Evolutionary conservation across 1,140 invertebrate species (phyloP), one percentile per base, ranked within the genome.

Genomic region (Drosophila ohnishii): DNA sequence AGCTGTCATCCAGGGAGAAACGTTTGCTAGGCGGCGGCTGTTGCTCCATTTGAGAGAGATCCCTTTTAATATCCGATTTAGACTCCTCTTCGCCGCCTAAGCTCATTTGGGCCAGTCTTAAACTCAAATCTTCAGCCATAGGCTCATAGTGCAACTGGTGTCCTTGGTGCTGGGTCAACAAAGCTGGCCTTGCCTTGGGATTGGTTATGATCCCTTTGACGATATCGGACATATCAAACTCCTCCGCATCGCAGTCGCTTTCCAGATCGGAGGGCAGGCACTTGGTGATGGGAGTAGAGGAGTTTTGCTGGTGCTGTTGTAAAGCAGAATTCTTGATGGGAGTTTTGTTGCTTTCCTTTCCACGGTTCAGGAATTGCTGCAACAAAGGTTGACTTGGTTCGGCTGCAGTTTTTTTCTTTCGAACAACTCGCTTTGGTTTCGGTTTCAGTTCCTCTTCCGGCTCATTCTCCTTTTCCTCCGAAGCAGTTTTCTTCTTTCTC

Each of bases 171-270:
- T 80, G 66, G 1, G 57, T 77, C 1, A 91, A 42, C 37, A 91
- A 42, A 16, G 47, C 45, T 28, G 66, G 75, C 5, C 45, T 37
- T 19, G 57, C 39, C 6, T 91, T 72, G 10, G 91, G 79, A 80
- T 91, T 92, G 3, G 81, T 84, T 1, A 94, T 87, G 19, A 95
- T 95, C 32, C 92, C 91, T 19, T 95, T 93, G 8, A 95, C 92
- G 67, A 95, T 93, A 50, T 93, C 92, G 0, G 94, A 95, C 75
- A 95, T 86, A 62, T 95, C 92, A 11, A 92, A 90, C 40, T 91
- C 92, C 22, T 91, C 75, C 44, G 91, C 88, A 62, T 93, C 92
- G 28, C 63, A 66, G 45, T 92, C 84, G 30, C 79, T 90, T 44
- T 91, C 82, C 8, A 90, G 76, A 67, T 90, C 88, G 2, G 79